Percentiles rank a stretch among this genome's conserved stretches.
These are phyloP conservation scores for Actinia tenebrosa DNA, from an alignment of 64 coral and sea anemone species.

Conservation along the genomic window DNA sequence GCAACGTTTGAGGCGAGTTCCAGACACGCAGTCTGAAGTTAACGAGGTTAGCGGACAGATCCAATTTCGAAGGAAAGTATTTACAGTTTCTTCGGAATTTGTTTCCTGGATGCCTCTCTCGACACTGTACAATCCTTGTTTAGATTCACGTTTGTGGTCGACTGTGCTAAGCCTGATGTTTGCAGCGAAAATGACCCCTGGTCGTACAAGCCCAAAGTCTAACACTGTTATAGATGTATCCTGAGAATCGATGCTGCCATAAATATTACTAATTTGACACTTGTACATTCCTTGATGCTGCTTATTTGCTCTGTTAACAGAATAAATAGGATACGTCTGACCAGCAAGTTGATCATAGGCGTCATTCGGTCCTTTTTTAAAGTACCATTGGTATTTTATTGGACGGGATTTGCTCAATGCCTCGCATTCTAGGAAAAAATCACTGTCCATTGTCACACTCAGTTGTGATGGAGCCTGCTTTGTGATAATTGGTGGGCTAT, in stretches of 20 bases:
- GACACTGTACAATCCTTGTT: background rate
- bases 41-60: slow-evolving; percentile 19
- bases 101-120: background rate
- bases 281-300: slow-evolving; percentile 40
- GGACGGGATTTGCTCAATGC: background rate
- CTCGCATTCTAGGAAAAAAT: slow-evolving; percentile 19
- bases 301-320: background rate
- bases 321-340: slow-evolving; percentile 27
- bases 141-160: background rate
- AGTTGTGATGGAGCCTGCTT: slow-evolving; percentile 22
- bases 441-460: slow-evolving; percentile 3
- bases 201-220: slow-evolving; percentile 22
- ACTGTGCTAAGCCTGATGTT: background rate
- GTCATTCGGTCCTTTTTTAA: background rate
- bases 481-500: slow-evolving; percentile 15
- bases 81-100: slow-evolving; percentile 1
- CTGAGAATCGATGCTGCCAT: slow-evolving; percentile 22
- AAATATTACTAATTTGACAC: slow-evolving; percentile 42
- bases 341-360: slow-evolving; percentile 8
- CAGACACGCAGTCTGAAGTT: slow-evolving; percentile 38
- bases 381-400: slow-evolving; percentile 48
- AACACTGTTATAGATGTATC: slow-evolving; percentile 24
- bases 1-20: background rate
- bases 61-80: background rate
- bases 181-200: slow-evolving; percentile 5